Base-by-base conservation (phyloP, 1,140 invertebrate species). In the Zaprionus inermis region DNA sequence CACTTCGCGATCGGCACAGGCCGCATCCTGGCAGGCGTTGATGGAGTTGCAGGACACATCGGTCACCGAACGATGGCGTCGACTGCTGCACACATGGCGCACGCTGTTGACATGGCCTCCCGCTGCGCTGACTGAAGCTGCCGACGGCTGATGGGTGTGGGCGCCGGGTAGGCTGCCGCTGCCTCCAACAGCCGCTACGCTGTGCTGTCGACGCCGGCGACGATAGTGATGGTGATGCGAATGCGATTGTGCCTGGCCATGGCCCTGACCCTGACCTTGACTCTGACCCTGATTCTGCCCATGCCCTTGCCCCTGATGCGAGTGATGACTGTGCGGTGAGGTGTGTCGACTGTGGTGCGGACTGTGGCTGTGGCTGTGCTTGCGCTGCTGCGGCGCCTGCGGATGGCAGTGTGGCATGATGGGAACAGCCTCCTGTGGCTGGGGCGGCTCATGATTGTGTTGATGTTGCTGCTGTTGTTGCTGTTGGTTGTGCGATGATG, bases 1-100 rank as follows among this genome's bases (percentile, higher is more conserved):
- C 9, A 91, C 80, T 56, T 91, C 85, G 11, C 91, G 75, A 38
- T 91, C 91, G 32, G 83, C 65, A 38, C 90, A 92, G 1, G 69
- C 56, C 1, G 76, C 81, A 69, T 92, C 90, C 65, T 91, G 86
- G 41, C 91, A 92, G 56, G 44, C 59, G 30, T 84, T 83, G 11
- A 88, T 68, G 16, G 81, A 81, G 2, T 88, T 73, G 55, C 71
- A 77, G 30, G 91, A 91, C 11, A 92, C 58, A 51, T 92, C 91
- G 5, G 91, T 92, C 0, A 86, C 85, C 0, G 91, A 92, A 24
- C 88, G 90, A 76, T 92, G 91, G 0, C 90, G 84, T 5, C 90
- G 86, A 66, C 81, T 83, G 66, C 63, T 65, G 73, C 78, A 79
- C 65, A 70, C 78, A 30, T 69, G 71, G 0, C 76, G 68, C 20